Evolutionary conservation across 2,797 vertebrate genomes (phyloP).

Genomic region (Eulemur rubriventer): DNA sequence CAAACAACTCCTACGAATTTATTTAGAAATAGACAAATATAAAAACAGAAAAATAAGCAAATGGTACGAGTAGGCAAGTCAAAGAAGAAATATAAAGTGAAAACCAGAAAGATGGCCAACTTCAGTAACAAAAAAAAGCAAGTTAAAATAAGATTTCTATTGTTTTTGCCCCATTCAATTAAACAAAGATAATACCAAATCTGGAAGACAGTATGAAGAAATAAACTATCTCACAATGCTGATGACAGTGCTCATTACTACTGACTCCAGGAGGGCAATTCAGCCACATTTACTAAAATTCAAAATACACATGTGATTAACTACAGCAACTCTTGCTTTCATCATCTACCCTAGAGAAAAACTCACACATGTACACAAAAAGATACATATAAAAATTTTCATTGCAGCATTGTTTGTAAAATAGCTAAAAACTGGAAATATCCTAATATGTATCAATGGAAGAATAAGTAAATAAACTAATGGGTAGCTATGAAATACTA

Average conservation of each 20-base stretch:
- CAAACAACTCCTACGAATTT: slow-evolving; percentile 1
- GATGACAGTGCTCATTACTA: not conserved
- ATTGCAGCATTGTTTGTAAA: not conserved
- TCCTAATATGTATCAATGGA: not conserved
- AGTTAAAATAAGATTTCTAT: not conserved
- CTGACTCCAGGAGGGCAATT: not conserved
- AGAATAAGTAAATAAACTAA: slow-evolving; percentile 5
- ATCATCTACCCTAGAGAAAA: not conserved
- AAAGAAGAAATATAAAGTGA: slow-evolving; percentile 19
- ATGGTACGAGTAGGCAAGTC: not conserved
- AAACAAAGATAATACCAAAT: slow-evolving; percentile 9
- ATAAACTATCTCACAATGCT: not conserved
- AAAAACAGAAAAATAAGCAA: slow-evolving; percentile 43
- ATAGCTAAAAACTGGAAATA: not conserved
- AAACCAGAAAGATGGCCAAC: not conserved
- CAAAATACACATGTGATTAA: not conserved
- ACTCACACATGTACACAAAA: not conserved
- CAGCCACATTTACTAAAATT: not conserved
- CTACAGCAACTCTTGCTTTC: not conserved
- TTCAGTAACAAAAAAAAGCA: slow-evolving; percentile 4
- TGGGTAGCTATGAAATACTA: not conserved
- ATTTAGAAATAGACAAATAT: not conserved
- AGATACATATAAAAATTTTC: not conserved
- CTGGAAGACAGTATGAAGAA: not conserved
- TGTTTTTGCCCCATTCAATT: not conserved